phyloP scores from a whole-genome alignment of 2,888 invertebrate species.

The Thymelicus acteon region DNA sequence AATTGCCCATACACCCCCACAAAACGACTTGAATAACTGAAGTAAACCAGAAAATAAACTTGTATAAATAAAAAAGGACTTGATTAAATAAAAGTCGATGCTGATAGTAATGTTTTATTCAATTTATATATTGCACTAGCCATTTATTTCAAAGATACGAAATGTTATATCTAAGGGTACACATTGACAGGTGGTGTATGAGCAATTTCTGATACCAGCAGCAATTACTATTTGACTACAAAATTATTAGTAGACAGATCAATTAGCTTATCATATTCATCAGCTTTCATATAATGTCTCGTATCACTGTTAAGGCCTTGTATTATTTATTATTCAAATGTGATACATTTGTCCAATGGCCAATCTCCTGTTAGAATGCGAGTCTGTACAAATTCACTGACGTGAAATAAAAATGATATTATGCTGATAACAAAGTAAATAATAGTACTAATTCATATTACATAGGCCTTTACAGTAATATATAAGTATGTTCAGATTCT shows the following conservation, averaged over 20 bases:
- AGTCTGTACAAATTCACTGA: no score
- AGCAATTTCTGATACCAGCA: slow-evolving; percentile 67
- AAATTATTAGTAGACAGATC: slow-evolving; percentile 16
- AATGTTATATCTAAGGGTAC: slow-evolving; percentile 65
- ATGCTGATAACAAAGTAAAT: no score
- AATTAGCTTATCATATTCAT: slow-evolving; percentile 10
- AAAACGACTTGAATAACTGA: slow-evolving; percentile 72
- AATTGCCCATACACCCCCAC: slow-evolving; percentile 85
- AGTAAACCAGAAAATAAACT: slow-evolving; percentile 65
- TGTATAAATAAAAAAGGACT: slow-evolving; percentile 70
- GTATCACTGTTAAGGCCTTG: slow-evolving; percentile 24
- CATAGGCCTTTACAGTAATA: slow-evolving; percentile 27
- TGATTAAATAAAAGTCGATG: slow-evolving; percentile 78
- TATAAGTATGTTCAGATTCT: slow-evolving; percentile 24
- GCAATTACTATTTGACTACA: slow-evolving; percentile 36
- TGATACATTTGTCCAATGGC: no score
- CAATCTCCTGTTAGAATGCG: no score
- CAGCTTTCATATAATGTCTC: not conserved
- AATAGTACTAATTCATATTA: not conserved
- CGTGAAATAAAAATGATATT: no score
- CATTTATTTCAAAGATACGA: slow-evolving; percentile 52
- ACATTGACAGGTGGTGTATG: slow-evolving; percentile 81
- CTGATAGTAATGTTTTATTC: slow-evolving; percentile 75
- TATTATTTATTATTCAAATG: not conserved
- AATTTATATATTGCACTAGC: slow-evolving; percentile 71